A percentile compares a stretch with the other conserved stretches of the same genome.
Conservation (phyloP, 53 echinoderm and acorn worm genomes). For the Echinarachnius parma region DNA sequence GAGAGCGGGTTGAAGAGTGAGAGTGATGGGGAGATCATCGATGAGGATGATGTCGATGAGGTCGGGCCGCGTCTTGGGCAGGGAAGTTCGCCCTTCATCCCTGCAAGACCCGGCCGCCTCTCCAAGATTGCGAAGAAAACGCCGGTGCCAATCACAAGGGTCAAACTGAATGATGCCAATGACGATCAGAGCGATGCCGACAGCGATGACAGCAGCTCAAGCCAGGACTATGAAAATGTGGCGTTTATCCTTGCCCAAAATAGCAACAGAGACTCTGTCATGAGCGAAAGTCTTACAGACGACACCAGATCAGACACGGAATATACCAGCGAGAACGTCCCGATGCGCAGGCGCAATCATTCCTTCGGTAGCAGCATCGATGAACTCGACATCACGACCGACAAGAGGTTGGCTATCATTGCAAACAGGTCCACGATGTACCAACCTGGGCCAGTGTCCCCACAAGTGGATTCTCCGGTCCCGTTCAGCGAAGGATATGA, state of each 20-base stretch:
- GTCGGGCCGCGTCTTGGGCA: background rate
- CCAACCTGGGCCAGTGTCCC: no score
- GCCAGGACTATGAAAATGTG: conserved; percentile 32
- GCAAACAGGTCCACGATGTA: no score
- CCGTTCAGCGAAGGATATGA: conserved; percentile 22
- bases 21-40: background rate
- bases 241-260: conserved; percentile 10
- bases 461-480: background rate
- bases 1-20: conserved; percentile 26
- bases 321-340: background rate
- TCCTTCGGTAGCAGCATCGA: conserved; percentile 24
- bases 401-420: conserved; percentile 14
- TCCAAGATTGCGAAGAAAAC: background rate
- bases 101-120: conserved; percentile 1
- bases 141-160: background rate
- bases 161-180: background rate
- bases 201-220: no score
- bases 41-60: background rate
- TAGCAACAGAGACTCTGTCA: conserved; percentile 6
- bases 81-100: background rate
- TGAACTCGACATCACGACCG: conserved; percentile 20
- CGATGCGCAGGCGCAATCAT: background rate
- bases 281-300: background rate
- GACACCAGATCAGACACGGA: conserved; percentile 20
- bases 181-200: conserved; percentile 14